Evolutionary conservation across 2,888 invertebrate species (phyloP), one percentile per base, ranked within the genome.

Genomic region (Geophilus truncorum): DNA sequence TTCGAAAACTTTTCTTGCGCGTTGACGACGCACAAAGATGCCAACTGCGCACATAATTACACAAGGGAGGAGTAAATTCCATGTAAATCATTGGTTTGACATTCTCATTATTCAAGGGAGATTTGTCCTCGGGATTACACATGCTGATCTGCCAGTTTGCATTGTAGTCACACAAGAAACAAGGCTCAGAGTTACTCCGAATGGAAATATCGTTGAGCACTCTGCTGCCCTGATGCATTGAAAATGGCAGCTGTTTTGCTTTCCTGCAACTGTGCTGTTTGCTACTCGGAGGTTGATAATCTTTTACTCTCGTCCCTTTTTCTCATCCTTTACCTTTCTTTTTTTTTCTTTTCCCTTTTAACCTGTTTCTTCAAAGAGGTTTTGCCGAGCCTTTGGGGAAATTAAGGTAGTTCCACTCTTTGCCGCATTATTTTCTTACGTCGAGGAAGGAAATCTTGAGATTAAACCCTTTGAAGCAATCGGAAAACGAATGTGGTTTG

Each of bases 51-150:
- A 70, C 70, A 70, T 70, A 70, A 70, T 70, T 70, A 70, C 70
- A 70, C 70, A 70, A 10, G 70, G 70, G 70, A 70, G 70, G 70
- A 70, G 70, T n/a, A 23, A 70, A 70, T 70, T 70, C 70, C 28
- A 70, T 70, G 70, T 70, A 70, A 70, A 70, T 70, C 70, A 70
- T 70, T 70, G 23, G 28, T 70, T 70, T 70, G 70, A 70, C 70
- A 70, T 70, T 70, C 70, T 70, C 70, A 70, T 70, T 70, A 70
- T 70, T 70, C 70, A 70, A 70, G 70, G 70, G 25, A 70, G 70
- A 70, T 70, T 70, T 70, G 28, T 70, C 70, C 70, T 12, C 28
- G 28, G 70, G 70, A 70, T 70, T 70, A 70, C 70, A 70, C 28
- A 70, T 28, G 23, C 10, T 70, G 70, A 70, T 70, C 70, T 70